Evolutionary conservation across 2,888 invertebrate species (phyloP).

Genomic region (Thecocarcelia acutangulata): DNA sequence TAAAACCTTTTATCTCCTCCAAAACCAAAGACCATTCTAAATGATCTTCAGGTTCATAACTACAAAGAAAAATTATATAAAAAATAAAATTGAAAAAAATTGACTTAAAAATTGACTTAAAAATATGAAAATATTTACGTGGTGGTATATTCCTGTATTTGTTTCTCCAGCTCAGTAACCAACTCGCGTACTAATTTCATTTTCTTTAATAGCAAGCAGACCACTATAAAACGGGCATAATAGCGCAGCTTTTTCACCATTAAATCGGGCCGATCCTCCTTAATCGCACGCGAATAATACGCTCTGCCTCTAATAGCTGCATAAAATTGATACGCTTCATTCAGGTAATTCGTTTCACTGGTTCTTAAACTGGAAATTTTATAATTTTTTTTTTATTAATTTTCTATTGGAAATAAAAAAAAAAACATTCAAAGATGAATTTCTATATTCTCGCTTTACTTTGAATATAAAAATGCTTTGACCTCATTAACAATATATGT

Average conservation of each 20-base stretch:
- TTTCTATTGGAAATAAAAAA: too few relatives aligned
- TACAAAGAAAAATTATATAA: slow-evolving; percentile 58
- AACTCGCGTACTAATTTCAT: slow-evolving; percentile 96
- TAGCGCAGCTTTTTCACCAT: slow-evolving; percentile 98
- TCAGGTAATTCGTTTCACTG: slow-evolving; percentile 97
- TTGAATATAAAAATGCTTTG: too few relatives aligned
- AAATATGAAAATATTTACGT: slow-evolving; percentile 83
- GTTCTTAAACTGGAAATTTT: slow-evolving; percentile 89
- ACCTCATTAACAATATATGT: too few relatives aligned
- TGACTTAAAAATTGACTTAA: background rate
- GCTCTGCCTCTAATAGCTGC: slow-evolving; percentile 95
- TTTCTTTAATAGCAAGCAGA: slow-evolving; percentile 95
- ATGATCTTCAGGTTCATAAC: slow-evolving; percentile 97
- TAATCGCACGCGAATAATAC: slow-evolving; percentile 95
- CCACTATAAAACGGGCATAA: slow-evolving; percentile 97
- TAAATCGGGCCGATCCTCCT: slow-evolving; percentile 95
- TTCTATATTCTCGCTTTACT: too few relatives aligned
- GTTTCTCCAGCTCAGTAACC: slow-evolving; percentile 94
- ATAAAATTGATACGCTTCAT: slow-evolving; percentile 98
- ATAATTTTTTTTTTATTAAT: too few relatives aligned
- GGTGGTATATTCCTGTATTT: slow-evolving; percentile 96
- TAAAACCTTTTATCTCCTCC: slow-evolving; percentile 96
- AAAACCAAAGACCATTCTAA: slow-evolving; percentile 97
- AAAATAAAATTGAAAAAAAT: background rate
- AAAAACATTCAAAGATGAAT: too few relatives aligned